Percentiles rank a stretch among this genome's conserved stretches.
Evolutionary conservation across 1,140 invertebrate genomes (phyloP).

Genomic region (Hypothenemus hampei): DNA sequence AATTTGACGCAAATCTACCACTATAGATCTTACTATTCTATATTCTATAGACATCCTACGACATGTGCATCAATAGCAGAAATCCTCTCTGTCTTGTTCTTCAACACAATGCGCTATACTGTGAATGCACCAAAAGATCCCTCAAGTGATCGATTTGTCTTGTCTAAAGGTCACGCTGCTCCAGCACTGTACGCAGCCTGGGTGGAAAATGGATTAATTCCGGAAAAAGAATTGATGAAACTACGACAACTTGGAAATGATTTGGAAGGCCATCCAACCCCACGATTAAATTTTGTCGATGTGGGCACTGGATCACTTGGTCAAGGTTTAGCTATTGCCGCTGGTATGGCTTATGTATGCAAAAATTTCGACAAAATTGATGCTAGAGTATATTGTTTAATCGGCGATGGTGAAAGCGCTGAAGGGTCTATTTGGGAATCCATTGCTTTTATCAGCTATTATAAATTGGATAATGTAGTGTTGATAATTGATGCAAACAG

Average conservation of each 20-base stretch:
- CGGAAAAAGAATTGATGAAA: slow-evolving; percentile 75
- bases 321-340: slow-evolving; percentile 93
- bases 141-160: slow-evolving; percentile 89
- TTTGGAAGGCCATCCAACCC: slow-evolving; percentile 97
- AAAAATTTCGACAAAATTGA: slow-evolving; percentile 93
- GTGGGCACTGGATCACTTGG: slow-evolving; percentile 97
- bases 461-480: slow-evolving; percentile 95
- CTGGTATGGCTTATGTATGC: slow-evolving; percentile 97
- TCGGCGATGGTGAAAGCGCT: slow-evolving; percentile 97
- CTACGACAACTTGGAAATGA: slow-evolving; percentile 91
- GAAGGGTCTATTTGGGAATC: slow-evolving; percentile 99
- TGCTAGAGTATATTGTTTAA: slow-evolving; percentile 74
- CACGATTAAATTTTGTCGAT: slow-evolving; percentile 94
- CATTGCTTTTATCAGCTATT: slow-evolving; percentile 87
- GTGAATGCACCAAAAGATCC: slow-evolving; percentile 76
- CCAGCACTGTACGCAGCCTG: slow-evolving; percentile 98
- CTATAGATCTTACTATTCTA: not conserved
- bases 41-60: slow-evolving; percentile 84
- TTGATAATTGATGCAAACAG: slow-evolving; percentile 97
- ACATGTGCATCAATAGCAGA: slow-evolving; percentile 98
- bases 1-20: not conserved
- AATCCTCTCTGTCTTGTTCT: slow-evolving; percentile 97
- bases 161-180: slow-evolving; percentile 98
- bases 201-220: slow-evolving; percentile 94
- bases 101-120: slow-evolving; percentile 95